Percentiles rank a stretch among this genome's conserved stretches.
phyloP scores from a whole-genome alignment of 1,140 invertebrate species.

The Drosophila sp. region DNA sequence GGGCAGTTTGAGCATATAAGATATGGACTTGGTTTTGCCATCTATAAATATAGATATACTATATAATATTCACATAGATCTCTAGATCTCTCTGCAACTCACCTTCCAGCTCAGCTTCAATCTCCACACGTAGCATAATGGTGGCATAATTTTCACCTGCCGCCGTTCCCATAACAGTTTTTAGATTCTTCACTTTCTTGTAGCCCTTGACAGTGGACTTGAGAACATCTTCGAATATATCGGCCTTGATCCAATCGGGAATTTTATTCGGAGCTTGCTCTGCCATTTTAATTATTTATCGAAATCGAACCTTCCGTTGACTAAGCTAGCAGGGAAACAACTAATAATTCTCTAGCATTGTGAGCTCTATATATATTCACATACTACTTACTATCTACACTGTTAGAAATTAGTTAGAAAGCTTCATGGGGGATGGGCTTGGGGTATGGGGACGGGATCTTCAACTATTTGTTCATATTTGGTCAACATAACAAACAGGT shows the following conservation, averaged over 20 bases:
- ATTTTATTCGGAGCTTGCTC: constrained; percentile 20
- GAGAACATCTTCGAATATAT: constrained; percentile 55
- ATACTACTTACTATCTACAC: constrained; percentile 1
- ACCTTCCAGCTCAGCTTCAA: constrained; percentile 62
- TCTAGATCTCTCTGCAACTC: not conserved
- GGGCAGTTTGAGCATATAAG: constrained; percentile 63
- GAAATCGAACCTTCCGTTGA: constrained; percentile 16
- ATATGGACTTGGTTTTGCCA: constrained; percentile 45
- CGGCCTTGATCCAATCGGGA: constrained; percentile 58
- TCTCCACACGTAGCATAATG: constrained; percentile 50
- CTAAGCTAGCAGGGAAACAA: constrained; percentile 4
- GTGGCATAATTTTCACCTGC: constrained; percentile 68
- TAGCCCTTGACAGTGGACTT: constrained; percentile 53
- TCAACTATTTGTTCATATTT: constrained; percentile 2
- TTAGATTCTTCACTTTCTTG: constrained; percentile 57
- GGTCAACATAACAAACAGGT: constrained; percentile 8
- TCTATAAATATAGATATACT: constrained; percentile 34
- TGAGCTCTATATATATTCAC: constrained; percentile 20
- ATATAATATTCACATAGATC: not conserved
- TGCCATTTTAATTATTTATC: constrained; percentile 33
- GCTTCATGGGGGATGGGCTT: constrained; percentile 10
- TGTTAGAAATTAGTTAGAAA: constrained; percentile 3
- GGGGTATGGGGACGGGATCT: not conserved
- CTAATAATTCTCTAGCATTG: constrained; percentile 27
- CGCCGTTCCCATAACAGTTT: constrained; percentile 33